A percentile compares a stretch with the other conserved stretches of the same genome.
These are phyloP conservation scores for Anagyrus pseudococci DNA, from an alignment of 2,888 invertebrate species.

Conservation along the genomic window DNA sequence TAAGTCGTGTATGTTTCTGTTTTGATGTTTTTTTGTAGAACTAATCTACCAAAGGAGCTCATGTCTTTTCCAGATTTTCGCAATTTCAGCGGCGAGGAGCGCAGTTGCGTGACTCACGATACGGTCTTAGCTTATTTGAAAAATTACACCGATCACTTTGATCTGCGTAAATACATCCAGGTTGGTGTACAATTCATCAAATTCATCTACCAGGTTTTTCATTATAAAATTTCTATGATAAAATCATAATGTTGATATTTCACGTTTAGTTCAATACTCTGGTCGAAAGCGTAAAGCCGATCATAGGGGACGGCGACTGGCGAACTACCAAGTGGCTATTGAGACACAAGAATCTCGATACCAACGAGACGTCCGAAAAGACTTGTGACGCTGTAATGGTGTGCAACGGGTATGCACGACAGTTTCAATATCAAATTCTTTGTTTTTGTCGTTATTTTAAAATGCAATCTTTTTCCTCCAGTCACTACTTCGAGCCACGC, in stretches of 20 bases:
- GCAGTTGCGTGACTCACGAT: background rate
- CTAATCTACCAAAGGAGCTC: background rate
- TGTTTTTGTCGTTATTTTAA: background rate
- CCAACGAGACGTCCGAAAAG: conserved; percentile 57
- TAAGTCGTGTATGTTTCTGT: too few species aligned
- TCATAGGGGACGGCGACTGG: background rate
- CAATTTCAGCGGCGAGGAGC: background rate
- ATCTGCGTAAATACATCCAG: conserved; percentile 64
- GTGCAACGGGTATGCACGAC: conserved; percentile 8
- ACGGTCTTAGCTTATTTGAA: conserved; percentile 1
- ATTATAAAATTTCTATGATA: background rate
- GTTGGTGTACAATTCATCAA: too few species aligned
- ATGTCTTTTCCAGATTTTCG: background rate
- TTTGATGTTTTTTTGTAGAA: background rate
- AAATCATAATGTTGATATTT: background rate
- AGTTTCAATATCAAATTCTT: background rate
- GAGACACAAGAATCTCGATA: conserved; percentile 56
- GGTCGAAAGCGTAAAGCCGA: conserved; percentile 63
- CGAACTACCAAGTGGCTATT: background rate
- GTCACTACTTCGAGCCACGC: conserved; percentile 66
- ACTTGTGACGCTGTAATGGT: conserved; percentile 9
- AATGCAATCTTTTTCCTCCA: background rate
- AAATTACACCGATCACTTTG: conserved; percentile 12
- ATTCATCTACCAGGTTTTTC: background rate
- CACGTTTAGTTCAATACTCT: conserved; percentile 67